Evolutionary conservation across 2,888 invertebrate genomes (phyloP).

Genomic region (Tipula helvola): DNA sequence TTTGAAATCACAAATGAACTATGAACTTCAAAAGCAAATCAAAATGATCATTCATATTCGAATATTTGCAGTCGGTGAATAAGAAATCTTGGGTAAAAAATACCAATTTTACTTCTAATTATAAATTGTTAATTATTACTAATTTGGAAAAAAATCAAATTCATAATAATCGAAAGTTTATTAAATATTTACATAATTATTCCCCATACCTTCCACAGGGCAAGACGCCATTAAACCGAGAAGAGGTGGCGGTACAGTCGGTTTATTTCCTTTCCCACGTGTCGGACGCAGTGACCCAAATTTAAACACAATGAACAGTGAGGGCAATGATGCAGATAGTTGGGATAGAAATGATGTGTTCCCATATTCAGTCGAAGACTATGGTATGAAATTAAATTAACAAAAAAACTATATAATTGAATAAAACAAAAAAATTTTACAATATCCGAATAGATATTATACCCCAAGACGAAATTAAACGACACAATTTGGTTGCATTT

Average conservation of each 20-base stretch:
- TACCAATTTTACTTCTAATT: too few relatives aligned
- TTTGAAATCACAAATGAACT: too few relatives aligned
- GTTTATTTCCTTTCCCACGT: constrained; percentile 47
- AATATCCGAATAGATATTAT: background rate
- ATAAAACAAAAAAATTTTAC: background rate
- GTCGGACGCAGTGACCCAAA: constrained; percentile 43
- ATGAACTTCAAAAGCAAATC: too few relatives aligned
- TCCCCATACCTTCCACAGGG: constrained; percentile 19
- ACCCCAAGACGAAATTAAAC: constrained; percentile 27
- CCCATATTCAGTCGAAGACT: constrained; percentile 40
- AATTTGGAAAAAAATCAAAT: too few relatives aligned
- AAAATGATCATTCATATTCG: too few relatives aligned
- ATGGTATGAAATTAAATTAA: constrained; percentile 30
- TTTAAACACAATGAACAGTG: constrained; percentile 14
- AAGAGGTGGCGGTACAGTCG: constrained; percentile 44
- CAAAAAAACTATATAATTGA: background rate
- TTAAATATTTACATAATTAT: too few relatives aligned
- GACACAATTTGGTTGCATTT: constrained; percentile 36
- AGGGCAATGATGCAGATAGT: constrained; percentile 10
- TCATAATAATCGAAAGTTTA: too few relatives aligned
- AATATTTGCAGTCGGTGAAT: too few relatives aligned
- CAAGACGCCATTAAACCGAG: constrained; percentile 30
- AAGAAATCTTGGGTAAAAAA: too few relatives aligned
- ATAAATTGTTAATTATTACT: too few relatives aligned
- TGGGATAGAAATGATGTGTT: constrained; percentile 33